A percentile compares a stretch with the other conserved stretches of the same genome.
Conservation (phyloP, 1,140 invertebrate genomes). For the Drosophila truncata region DNA sequence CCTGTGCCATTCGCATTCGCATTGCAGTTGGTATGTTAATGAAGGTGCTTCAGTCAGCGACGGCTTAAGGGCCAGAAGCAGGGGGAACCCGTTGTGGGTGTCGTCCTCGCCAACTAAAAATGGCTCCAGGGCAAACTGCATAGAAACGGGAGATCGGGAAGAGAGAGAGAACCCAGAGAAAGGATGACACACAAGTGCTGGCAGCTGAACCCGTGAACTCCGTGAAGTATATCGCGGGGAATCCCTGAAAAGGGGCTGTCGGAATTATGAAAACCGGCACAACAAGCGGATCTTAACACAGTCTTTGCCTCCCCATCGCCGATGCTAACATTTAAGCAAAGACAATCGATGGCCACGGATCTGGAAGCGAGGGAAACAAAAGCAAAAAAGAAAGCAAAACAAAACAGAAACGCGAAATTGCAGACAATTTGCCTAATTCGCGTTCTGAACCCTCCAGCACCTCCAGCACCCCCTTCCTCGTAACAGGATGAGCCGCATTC, state of each 20-base stretch:
- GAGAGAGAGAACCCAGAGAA: not conserved
- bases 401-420: slow-evolving; percentile 53
- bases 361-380: slow-evolving; percentile 12
- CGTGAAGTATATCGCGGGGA: slow-evolving; percentile 47
- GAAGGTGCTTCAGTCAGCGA: slow-evolving; percentile 70
- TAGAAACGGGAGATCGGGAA: slow-evolving; percentile 53
- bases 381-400: no score
- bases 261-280: slow-evolving; percentile 62
- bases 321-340: slow-evolving; percentile 55
- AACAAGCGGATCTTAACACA: slow-evolving; percentile 68
- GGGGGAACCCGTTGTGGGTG: slow-evolving; percentile 35
- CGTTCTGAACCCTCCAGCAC: slow-evolving; percentile 25
- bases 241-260: slow-evolving; percentile 4
- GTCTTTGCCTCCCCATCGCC: slow-evolving; percentile 38
- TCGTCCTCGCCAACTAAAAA: slow-evolving; percentile 64
- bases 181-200: slow-evolving; percentile 80
- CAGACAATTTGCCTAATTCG: slow-evolving; percentile 82
- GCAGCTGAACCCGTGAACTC: slow-evolving; percentile 75
- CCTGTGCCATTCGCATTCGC: slow-evolving; percentile 9
- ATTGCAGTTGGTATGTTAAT: slow-evolving; percentile 79
- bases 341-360: slow-evolving; percentile 69
- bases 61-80: slow-evolving; percentile 13
- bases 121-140: slow-evolving; percentile 68
- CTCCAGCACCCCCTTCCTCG: not conserved
- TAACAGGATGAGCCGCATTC: slow-evolving; percentile 74